Evolutionary conservation across 2,888 invertebrate species (phyloP).

Genomic region (Loripinus fragilis): DNA sequence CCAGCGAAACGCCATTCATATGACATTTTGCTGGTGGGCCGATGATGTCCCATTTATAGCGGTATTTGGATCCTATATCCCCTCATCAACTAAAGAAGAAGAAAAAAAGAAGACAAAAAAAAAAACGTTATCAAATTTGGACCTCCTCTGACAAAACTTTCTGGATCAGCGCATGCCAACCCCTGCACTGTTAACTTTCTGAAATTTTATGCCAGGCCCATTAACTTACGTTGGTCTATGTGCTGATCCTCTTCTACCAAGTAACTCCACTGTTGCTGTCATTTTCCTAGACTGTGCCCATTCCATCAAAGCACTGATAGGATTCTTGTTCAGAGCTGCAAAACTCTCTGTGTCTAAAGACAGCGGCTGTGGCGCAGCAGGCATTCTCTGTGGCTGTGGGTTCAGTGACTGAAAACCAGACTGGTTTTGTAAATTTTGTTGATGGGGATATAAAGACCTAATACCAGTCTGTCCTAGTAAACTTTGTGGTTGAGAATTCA

Average conservation of each 20-base stretch:
- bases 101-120: too few relatives aligned
- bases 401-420: background rate
- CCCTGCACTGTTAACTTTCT: too few relatives aligned
- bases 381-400: background rate
- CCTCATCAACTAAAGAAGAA: too few relatives aligned
- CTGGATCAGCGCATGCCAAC: too few relatives aligned
- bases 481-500: background rate
- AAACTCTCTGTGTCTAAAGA: conserved; percentile 77
- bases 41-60: too few relatives aligned
- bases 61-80: too few relatives aligned
- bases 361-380: background rate
- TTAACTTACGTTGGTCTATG: conserved; percentile 82
- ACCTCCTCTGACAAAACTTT: too few relatives aligned
- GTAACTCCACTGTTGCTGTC: conserved; percentile 79
- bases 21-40: too few relatives aligned
- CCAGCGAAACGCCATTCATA: too few relatives aligned
- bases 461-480: background rate
- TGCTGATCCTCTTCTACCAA: conserved; percentile 81
- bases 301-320: conserved; percentile 83
- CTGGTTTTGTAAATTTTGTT: background rate
- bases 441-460: background rate
- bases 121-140: too few relatives aligned
- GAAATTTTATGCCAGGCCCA: too few relatives aligned
- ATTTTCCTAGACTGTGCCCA: conserved; percentile 83
- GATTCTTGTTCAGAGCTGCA: conserved; percentile 83